These are phyloP conservation scores for Semnornis frantzii DNA, from an alignment of 2,113 vertebrate genomes.

Conservation along the genomic window DNA sequence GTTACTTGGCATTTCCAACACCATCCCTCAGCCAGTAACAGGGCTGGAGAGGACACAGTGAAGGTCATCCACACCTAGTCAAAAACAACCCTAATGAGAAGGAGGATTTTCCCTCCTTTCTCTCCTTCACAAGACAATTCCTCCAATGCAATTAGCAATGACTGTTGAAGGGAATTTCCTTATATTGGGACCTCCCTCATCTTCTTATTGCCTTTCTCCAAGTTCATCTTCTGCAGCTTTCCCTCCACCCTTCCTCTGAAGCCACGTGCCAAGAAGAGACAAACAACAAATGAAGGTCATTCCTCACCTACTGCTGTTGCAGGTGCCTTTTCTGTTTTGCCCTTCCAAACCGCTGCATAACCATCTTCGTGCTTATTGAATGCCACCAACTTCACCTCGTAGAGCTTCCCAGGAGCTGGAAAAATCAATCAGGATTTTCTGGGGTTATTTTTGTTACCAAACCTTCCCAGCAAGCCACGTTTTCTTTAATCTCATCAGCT, in stretches of 20 bases:
- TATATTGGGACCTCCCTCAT: not conserved
- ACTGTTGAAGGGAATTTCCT: not conserved
- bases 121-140: not conserved
- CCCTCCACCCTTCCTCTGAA: not conserved
- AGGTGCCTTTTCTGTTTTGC: slow-evolving; percentile 86
- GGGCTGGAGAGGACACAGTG: not conserved
- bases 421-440: slow-evolving; percentile 15
- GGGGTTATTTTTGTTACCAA: not conserved
- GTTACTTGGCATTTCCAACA: not conserved
- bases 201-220: not conserved
- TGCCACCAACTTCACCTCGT: slow-evolving; percentile 92
- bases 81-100: not conserved
- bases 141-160: not conserved
- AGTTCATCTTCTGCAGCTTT: not conserved
- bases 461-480: not conserved
- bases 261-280: not conserved
- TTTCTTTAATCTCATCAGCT: not conserved
- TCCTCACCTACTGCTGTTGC: slow-evolving; percentile 68
- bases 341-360: slow-evolving; percentile 92
- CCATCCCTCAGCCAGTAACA: not conserved
- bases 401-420: slow-evolving; percentile 87
- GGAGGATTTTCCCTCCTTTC: not conserved
- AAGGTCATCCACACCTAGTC: not conserved
- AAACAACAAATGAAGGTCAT: not conserved
- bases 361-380: slow-evolving; percentile 92